phyloP scores from a whole-genome alignment of 2,797 vertebrate species.

The Scolopax bukidnonensis region DNA sequence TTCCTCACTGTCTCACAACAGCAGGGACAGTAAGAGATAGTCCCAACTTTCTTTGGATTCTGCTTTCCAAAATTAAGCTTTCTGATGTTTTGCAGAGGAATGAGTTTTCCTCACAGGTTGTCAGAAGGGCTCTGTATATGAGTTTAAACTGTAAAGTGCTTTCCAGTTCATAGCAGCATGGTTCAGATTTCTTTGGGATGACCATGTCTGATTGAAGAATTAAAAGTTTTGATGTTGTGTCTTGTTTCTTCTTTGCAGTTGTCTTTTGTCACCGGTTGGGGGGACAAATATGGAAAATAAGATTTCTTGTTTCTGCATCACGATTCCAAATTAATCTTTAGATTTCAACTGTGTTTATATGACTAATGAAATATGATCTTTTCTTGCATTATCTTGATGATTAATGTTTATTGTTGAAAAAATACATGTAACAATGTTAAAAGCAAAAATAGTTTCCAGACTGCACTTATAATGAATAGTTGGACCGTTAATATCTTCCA shows the following conservation, averaged over 20 bases:
- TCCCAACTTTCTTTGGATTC: neutral
- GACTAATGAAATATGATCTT: neutral
- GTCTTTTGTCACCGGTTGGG: neutral
- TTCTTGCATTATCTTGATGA: neutral
- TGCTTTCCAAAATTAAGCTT: neutral
- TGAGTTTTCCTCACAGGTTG: neutral
- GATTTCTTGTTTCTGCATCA: neutral
- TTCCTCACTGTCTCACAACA: neutral
- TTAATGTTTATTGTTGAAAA: neutral
- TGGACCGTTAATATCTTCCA: neutral
- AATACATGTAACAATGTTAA: neutral
- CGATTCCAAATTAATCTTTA: neutral
- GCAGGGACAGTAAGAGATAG: neutral
- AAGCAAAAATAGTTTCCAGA: neutral
- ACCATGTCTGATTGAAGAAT: neutral
- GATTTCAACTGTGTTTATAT: neutral
- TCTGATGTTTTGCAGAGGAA: neutral
- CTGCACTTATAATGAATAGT: neutral
- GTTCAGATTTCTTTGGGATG: neutral
- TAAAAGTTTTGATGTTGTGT: neutral
- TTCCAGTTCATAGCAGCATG: neutral
- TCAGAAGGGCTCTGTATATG: neutral
- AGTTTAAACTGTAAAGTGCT: neutral
- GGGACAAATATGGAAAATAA: neutral
- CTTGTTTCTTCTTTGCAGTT: neutral